Percentiles rank a stretch among this genome's conserved stretches.
These are phyloP conservation scores for Etheostoma spectabile DNA, from an alignment of 2,113 vertebrate genomes.

Conservation along the genomic window DNA sequence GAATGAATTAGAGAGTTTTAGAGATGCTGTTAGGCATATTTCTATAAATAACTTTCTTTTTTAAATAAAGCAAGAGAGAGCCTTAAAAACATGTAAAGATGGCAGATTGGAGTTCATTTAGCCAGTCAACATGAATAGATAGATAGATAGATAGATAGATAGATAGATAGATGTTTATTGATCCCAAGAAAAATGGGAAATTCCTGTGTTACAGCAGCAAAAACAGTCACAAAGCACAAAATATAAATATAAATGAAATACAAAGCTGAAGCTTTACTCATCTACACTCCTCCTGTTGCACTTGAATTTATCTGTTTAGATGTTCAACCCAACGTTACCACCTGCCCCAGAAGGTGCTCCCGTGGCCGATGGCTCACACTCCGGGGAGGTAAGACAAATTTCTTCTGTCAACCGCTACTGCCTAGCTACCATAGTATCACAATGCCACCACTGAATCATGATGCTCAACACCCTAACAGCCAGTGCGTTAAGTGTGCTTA, in stretches of 20 bases:
- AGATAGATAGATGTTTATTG: too few species aligned
- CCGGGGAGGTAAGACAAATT: conserved; percentile 88
- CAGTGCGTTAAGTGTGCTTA: conserved; percentile 24
- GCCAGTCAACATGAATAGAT: background rate
- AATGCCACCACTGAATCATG: conserved; percentile 47
- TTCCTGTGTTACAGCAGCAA: too few species aligned
- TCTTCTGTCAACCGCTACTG: background rate
- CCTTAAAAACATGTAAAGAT: background rate
- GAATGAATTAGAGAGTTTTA: background rate
- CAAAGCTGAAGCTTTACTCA: conserved; percentile 16
- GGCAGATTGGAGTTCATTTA: background rate
- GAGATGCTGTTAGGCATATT: background rate
- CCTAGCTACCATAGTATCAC: conserved; percentile 18
- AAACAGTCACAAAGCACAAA: too few species aligned
- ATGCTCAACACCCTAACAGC: conserved; percentile 55
- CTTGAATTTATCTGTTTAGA: conserved; percentile 73
- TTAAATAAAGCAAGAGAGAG: too few species aligned
- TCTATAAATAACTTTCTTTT: too few species aligned
- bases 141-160: too few species aligned
- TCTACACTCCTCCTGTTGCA: background rate
- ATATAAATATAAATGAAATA: too few species aligned
- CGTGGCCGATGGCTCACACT: conserved; percentile 81
- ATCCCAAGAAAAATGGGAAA: too few species aligned
- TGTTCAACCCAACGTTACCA: conserved; percentile 83
- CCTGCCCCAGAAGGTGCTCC: conserved; percentile 83